These are phyloP conservation scores for Chrysopilus asiliformis DNA, from an alignment of 2,888 invertebrate genomes.

Conservation along the genomic window DNA sequence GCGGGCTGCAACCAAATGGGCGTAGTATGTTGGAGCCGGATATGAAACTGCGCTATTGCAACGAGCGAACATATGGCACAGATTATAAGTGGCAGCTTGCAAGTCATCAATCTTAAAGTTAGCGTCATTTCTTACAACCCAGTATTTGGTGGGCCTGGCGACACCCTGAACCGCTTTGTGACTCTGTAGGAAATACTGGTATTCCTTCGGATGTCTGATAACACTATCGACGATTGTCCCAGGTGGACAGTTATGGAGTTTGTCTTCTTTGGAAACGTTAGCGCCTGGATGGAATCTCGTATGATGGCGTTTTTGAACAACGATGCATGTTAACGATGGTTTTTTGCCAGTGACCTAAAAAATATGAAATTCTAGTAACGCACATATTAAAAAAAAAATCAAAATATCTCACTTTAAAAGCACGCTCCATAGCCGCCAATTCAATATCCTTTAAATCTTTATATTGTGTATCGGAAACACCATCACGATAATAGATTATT, in stretches of 20 bases:
- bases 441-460: constrained; percentile 44
- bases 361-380: background rate
- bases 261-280: constrained; percentile 42
- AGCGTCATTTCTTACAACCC: constrained; percentile 68
- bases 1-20: constrained; percentile 73
- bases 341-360: constrained; percentile 40
- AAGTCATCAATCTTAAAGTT: constrained; percentile 56
- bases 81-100: constrained; percentile 63
- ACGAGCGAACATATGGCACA: constrained; percentile 76
- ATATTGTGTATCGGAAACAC: constrained; percentile 80
- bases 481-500: constrained; percentile 71
- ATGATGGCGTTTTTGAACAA: constrained; percentile 95
- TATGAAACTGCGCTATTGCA: constrained; percentile 75
- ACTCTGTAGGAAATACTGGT: constrained; percentile 75
- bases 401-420: constrained; percentile 34
- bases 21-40: constrained; percentile 78
- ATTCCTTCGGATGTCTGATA: constrained; percentile 74
- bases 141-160: constrained; percentile 75
- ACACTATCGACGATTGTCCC: constrained; percentile 77
- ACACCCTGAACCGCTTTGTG: constrained; percentile 66
- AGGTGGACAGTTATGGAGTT: constrained; percentile 62
- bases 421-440: constrained; percentile 53
- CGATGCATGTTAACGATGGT: constrained; percentile 76
- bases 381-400: background rate
- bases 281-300: constrained; percentile 49